phyloP scores from a whole-genome alignment of 2,888 invertebrate species.

The Ecdyonurus torrentis region DNA sequence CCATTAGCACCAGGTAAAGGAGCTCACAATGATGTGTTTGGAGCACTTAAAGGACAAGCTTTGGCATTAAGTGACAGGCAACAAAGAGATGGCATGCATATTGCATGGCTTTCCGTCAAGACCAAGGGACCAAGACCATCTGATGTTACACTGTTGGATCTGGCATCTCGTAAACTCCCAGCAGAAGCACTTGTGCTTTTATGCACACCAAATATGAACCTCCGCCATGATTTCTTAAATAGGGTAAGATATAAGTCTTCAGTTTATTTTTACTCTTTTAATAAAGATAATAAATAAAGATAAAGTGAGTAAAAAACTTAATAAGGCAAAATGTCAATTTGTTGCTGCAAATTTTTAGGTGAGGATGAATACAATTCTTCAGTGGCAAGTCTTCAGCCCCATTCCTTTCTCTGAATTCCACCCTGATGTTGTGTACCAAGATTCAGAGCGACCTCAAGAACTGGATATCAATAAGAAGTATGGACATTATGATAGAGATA shows the following conservation, averaged over 20 bases:
- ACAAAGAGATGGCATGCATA: slow-evolving; percentile 47
- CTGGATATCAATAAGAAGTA: slow-evolving; percentile 53
- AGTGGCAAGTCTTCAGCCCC: slow-evolving; percentile 82
- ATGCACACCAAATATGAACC: slow-evolving; percentile 45
- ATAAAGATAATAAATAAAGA: background rate
- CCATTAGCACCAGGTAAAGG: slow-evolving; percentile 45
- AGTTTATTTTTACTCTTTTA: background rate
- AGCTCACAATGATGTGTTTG: slow-evolving; percentile 36
- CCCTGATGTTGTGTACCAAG: slow-evolving; percentile 38
- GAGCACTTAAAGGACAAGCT: slow-evolving; percentile 43
- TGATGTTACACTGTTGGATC: slow-evolving; percentile 44
- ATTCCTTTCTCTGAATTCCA: slow-evolving; percentile 80
- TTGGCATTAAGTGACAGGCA: slow-evolving; percentile 43
- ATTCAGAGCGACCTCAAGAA: slow-evolving; percentile 27
- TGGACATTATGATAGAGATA: slow-evolving; percentile 62
- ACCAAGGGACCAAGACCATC: slow-evolving; percentile 11
- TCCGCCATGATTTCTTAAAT: slow-evolving; percentile 75
- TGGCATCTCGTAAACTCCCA: slow-evolving; percentile 49
- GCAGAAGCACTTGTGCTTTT: slow-evolving; percentile 56
- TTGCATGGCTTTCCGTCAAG: slow-evolving; percentile 50
- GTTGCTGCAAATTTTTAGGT: too few relatives aligned
- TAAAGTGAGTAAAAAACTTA: too few relatives aligned
- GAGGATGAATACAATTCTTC: slow-evolving; percentile 84
- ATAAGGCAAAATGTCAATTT: too few relatives aligned
- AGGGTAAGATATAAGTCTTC: slow-evolving; percentile 49